A percentile compares a stretch with the other conserved stretches of the same genome.
phyloP scores from a whole-genome alignment of 2,113 vertebrate species.

The Tragulus kanchil region DNA sequence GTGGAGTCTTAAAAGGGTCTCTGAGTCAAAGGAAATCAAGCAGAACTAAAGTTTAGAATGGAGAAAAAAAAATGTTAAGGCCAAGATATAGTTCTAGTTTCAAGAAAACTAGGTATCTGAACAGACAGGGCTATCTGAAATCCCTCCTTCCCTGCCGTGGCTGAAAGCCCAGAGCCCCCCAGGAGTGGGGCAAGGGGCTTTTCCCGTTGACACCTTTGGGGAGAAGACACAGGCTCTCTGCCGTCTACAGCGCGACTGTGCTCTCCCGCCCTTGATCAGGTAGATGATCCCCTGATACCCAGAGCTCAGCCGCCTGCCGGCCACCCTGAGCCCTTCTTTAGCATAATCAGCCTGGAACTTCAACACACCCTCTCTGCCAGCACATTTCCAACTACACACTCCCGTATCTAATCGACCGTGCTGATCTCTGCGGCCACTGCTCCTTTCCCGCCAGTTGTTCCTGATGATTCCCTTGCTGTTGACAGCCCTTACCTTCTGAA shows the following conservation, averaged over 20 bases:
- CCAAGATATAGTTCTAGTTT: neutral
- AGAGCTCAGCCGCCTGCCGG: neutral
- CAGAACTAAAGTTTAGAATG: neutral
- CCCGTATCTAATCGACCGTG: neutral
- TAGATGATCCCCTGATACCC: neutral
- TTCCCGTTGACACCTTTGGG: neutral
- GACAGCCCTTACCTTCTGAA: constrained; percentile 20
- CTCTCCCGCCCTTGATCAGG: neutral
- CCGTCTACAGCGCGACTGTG: neutral
- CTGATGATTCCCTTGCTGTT: neutral
- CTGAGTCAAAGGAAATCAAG: neutral
- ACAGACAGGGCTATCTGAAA: neutral
- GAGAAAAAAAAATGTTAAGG: neutral
- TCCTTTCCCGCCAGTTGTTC: neutral
- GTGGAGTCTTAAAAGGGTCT: constrained; percentile 8
- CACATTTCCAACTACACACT: accelerated
- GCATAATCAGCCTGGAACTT: neutral
- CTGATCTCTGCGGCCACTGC: neutral
- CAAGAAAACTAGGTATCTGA: neutral
- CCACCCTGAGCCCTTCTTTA: neutral
- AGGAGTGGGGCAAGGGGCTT: neutral
- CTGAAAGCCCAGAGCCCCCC: neutral
- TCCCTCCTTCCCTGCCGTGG: neutral
- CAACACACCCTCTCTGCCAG: neutral
- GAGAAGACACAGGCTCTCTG: neutral